A percentile compares a stretch with the other conserved stretches of the same genome.
phyloP scores from a whole-genome alignment of 1,140 invertebrate genomes.

The Neodiprion virginianus region DNA sequence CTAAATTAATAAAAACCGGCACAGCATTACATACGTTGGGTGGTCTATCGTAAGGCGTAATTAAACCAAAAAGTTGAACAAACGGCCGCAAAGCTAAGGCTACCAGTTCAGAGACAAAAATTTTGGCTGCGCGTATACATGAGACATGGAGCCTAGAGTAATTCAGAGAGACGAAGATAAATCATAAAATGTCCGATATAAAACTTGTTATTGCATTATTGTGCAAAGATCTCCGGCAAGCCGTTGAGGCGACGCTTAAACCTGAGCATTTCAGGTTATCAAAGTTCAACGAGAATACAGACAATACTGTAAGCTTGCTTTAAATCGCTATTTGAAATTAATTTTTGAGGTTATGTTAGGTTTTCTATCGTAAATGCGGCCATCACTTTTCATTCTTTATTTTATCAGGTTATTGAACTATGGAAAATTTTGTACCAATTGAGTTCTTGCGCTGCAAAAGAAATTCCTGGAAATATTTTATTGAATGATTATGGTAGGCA shows the following conservation, averaged over 20 bases:
- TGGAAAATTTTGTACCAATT: constrained; percentile 38
- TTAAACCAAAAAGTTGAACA: no score
- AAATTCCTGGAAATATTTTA: constrained; percentile 30
- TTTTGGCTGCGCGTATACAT: no score
- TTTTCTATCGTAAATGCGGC: not conserved
- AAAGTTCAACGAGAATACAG: constrained; percentile 34
- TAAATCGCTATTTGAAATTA: not conserved
- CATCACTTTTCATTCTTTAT: not conserved
- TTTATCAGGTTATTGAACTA: constrained; percentile 21
- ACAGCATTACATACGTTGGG: no score
- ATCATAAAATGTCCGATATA: constrained; percentile 38
- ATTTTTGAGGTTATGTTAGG: not conserved
- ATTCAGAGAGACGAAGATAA: no score
- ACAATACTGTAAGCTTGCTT: constrained; percentile 37
- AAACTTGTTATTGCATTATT: constrained; percentile 37
- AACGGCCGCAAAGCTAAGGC: no score
- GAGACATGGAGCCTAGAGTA: no score
- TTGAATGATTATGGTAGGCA: constrained; percentile 41
- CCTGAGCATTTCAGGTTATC: constrained; percentile 44
- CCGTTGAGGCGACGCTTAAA: constrained; percentile 32
- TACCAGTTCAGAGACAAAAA: no score
- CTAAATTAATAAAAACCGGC: no score
- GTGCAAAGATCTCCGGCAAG: constrained; percentile 40
- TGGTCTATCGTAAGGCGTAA: no score
- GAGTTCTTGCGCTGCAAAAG: constrained; percentile 32